A percentile compares a stretch with the other conserved stretches of the same genome.
Evolutionary conservation across 64 coral and sea anemone genomes (phyloP).

Genomic region (Pocillopora damicornis): DNA sequence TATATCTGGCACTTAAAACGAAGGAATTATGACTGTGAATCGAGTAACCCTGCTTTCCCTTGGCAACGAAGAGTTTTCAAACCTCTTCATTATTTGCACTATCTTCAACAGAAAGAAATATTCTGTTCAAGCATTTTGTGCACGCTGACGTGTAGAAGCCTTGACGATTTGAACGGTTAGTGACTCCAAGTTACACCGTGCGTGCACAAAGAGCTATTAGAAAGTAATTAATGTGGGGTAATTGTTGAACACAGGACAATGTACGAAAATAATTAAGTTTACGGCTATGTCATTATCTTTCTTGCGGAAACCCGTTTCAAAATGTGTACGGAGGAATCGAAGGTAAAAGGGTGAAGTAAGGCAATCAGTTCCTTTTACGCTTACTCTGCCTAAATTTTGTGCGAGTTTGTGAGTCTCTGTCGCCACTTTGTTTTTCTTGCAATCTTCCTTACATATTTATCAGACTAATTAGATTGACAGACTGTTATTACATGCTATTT

Average conservation of each 20-base stretch:
- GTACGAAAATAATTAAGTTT: conserved; percentile 1
- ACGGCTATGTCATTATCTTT: background rate
- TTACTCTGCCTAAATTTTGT: too few relatives aligned
- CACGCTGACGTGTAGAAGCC: background rate
- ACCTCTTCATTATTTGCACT: background rate
- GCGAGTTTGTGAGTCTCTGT: background rate
- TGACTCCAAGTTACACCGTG: background rate
- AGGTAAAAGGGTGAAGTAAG: background rate
- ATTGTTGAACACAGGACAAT: conserved; percentile 7
- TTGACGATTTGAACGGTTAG: background rate
- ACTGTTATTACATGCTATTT: background rate
- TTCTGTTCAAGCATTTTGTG: background rate
- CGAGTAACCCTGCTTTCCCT: background rate
- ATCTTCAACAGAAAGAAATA: background rate
- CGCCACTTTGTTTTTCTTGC: background rate
- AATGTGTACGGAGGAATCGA: background rate
- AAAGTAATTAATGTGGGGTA: background rate
- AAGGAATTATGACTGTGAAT: background rate
- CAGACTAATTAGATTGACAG: background rate
- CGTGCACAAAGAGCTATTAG: conserved; percentile 1
- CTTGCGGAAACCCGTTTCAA: background rate
- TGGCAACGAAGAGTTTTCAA: background rate
- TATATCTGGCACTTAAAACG: background rate
- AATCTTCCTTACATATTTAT: conserved; percentile 2
- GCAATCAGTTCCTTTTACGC: too few relatives aligned